Evolutionary conservation across 2,888 invertebrate genomes (phyloP), one percentile per base, ranked within the genome.

Genomic region (Diarsia brunnea): DNA sequence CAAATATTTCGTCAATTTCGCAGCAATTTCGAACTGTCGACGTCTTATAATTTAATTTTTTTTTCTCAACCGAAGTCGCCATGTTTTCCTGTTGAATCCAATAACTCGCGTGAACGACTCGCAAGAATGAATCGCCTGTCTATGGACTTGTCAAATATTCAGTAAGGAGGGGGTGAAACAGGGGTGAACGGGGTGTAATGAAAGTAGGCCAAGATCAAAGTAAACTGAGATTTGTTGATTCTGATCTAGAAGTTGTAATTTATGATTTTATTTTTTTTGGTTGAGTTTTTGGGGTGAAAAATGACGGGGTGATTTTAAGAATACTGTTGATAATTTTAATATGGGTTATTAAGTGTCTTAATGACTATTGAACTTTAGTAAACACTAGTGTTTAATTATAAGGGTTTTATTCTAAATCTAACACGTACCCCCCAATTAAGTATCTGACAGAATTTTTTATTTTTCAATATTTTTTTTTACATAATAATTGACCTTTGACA

Each of bases 71-170:
- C 74, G 83, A 67, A 77, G 69, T 51, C 78, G 83, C 84, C 87
- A 75, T 89, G 87, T 89, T 91, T 88, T 86, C 79, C 84, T 78
- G 81, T 71, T 72, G 73, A 86, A 90, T 89, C 88, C 89, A 91
- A 92, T 92, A 92, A 87, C 87, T 88, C 83, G 88, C 84, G 79
- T 79, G 89, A 88, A 86, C 86, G 88, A 81, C 69, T 84, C 80
- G 81, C 84, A 83, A 89, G 86, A 85, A 88, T 84, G 87, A 88
- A 87, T 88, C 79, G 71, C 64, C 58, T 80, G 86, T 86, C 85
- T 87, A 87, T 85, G 85, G 87, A 86, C 82, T 86, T 85, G 85
- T 90, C 86, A 88, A 89, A 91, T 89, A 89, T 89, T 90, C 88
- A 84, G 68, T 58, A 79, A 78, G 66, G 43, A 47, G 63, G 70